Conservation (phyloP, 1,140 invertebrate species). For the Bombus waltoni region DNA sequence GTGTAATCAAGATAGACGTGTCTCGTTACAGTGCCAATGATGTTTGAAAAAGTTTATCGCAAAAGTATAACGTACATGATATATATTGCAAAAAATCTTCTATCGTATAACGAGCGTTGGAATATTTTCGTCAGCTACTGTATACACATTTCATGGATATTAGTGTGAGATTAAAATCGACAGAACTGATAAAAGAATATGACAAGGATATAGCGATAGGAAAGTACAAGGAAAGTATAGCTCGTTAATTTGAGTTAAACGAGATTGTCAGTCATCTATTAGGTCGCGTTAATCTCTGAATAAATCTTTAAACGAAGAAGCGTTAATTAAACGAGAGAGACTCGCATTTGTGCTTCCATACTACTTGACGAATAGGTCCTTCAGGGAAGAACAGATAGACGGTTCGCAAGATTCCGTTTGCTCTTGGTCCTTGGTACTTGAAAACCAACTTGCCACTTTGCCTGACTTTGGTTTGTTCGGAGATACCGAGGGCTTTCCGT, state of each 20-base stretch:
- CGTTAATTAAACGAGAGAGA: slow-evolving; percentile 13
- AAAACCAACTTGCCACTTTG: slow-evolving; percentile 83
- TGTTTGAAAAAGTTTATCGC: no score
- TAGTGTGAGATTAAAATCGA: neutral
- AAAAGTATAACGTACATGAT: neutral
- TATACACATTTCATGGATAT: neutral
- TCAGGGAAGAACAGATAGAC: slow-evolving; percentile 90
- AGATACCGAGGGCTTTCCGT: slow-evolving; percentile 73
- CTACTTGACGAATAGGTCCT: slow-evolving; percentile 92
- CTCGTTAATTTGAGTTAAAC: slow-evolving; percentile 5
- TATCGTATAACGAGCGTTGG: neutral
- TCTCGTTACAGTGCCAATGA: neutral
- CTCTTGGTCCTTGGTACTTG: slow-evolving; percentile 84
- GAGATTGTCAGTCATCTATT: slow-evolving; percentile 31
- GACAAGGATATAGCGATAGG: neutral
- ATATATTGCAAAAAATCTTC: neutral
- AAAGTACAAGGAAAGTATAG: neutral
- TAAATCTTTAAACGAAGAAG: slow-evolving; percentile 29
- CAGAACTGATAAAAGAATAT: neutral
- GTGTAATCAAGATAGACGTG: neutral
- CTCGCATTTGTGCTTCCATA: slow-evolving; percentile 37
- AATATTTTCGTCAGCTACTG: neutral
- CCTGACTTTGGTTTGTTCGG: slow-evolving; percentile 75
- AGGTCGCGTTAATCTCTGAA: slow-evolving; percentile 34
- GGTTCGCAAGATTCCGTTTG: slow-evolving; percentile 88